Evolutionary conservation across 64 coral and sea anemone species (phyloP).

Genomic region (Astreopora myriophthalma): DNA sequence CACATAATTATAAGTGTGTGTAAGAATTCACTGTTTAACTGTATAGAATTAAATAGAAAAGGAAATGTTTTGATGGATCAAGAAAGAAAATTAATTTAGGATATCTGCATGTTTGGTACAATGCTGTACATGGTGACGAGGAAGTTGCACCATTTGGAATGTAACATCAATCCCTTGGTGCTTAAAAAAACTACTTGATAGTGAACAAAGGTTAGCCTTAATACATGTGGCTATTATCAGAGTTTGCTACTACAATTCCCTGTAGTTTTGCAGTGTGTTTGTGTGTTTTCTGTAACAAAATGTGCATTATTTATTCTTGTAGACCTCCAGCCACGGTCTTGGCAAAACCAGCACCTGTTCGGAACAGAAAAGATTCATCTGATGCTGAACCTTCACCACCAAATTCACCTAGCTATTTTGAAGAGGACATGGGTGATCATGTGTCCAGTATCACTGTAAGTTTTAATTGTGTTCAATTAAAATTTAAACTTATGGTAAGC

Average conservation of each 20-base stretch:
- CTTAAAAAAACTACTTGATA: not conserved
- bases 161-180: not conserved
- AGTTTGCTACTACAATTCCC: no score
- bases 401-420: constrained; percentile 82
- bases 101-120: not conserved
- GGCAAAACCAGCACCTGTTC: constrained; percentile 81
- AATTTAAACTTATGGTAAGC: not conserved
- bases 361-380: constrained; percentile 86
- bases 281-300: not conserved
- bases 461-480: not conserved
- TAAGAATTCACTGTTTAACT: no score
- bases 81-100: no score
- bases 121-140: not conserved
- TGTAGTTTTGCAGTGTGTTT: not conserved
- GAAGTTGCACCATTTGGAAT: not conserved
- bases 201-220: not conserved
- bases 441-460: constrained; percentile 97
- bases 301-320: no score
- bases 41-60: no score
- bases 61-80: no score
- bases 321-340: constrained; percentile 96
- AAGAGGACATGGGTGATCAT: constrained; percentile 68
- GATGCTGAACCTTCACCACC: constrained; percentile 96
- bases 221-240: not conserved
- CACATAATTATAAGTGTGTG: no score